A percentile compares a stretch with the other conserved stretches of the same genome.
These are phyloP conservation scores for Ommatoiulus sabulosus DNA, from an alignment of 2,888 invertebrate species.

Conservation along the genomic window DNA sequence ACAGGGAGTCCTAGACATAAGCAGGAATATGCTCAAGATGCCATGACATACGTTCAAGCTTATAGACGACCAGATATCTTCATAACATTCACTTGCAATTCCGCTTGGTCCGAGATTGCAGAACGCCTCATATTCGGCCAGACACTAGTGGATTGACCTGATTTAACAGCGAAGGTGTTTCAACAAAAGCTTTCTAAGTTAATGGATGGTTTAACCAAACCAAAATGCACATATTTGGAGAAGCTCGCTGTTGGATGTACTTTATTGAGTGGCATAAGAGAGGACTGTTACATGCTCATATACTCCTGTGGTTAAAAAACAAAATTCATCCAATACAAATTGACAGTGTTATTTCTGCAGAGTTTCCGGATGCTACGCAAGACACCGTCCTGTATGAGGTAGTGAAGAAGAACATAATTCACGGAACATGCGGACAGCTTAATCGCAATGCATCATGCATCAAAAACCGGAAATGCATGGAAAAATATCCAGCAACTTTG, in stretches of 20 bases:
- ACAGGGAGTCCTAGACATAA: not conserved
- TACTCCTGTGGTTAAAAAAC: conserved; percentile 60
- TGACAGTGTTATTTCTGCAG: conserved; percentile 60
- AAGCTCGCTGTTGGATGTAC: not conserved
- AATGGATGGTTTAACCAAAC: not conserved
- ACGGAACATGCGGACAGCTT: conserved; percentile 63
- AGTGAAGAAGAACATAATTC: conserved; percentile 62
- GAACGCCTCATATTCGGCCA: not conserved
- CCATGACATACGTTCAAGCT: not conserved
- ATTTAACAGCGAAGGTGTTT: not conserved
- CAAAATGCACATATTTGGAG: not conserved
- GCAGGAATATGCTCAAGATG: not conserved
- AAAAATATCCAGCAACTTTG: conserved; percentile 63
- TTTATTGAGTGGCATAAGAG: not conserved
- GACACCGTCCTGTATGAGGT: conserved; percentile 59
- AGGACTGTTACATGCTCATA: conserved; percentile 29
- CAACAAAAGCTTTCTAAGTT: not conserved
- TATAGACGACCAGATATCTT: not conserved
- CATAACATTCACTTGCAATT: not conserved
- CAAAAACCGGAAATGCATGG: conserved; percentile 61
- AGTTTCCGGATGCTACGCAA: conserved; percentile 60
- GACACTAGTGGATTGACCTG: not conserved
- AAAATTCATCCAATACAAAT: conserved; percentile 61
- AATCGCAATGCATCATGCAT: conserved; percentile 61
- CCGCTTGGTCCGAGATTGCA: not conserved